Base-by-base conservation (phyloP, 2,113 vertebrate genomes). In the Poecile atricapillus region DNA sequence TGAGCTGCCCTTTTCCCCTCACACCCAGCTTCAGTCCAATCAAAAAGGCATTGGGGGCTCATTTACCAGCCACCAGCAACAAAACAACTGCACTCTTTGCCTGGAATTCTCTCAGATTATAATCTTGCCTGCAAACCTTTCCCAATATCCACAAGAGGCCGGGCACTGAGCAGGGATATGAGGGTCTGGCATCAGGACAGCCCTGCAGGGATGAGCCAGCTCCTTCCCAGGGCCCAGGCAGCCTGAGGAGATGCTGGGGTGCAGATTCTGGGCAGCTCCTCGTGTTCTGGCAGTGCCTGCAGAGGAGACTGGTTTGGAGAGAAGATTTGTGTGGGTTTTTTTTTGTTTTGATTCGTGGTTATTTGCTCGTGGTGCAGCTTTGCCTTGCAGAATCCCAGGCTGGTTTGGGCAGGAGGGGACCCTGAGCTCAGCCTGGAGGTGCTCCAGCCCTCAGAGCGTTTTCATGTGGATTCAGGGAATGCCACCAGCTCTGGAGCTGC, bases 111-210 rank as follows among this genome's bases (percentile, higher is more conserved):
- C 92, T 52, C 92, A 5, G 58, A 18, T 17, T 5, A 2, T 7
- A 12, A 58, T 11, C 83, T 8, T 44, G 47, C 23, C 49, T 47
- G 58, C 56, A 58, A n/a, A 37, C 22, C 39, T 60, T 31, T 53
- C 75, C 28, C 1, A 0, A 8, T 1, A 28, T 0, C 43, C 41
- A 15, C 56, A 22, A 9, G 23, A 50, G 15, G 35, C 16, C 4
- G 1, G 35, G 50, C 47, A 19, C 14, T 12, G 39, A 37, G 6
- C 65, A 58, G 55, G 7, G 56, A 30, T 15, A 0, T 2, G 62
- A 33, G 53, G 67, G n/a, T 24, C 52, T 85, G 83, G 13, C 18
- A 19, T 2, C 1, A 14, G 37, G 44, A 50, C 37, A 31, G 15
- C 9, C 20, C 39, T 39, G 39, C 21, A 1, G 5, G 21, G 20